phyloP scores from a whole-genome alignment of 2,888 invertebrate species.

The Heliconius erato region DNA sequence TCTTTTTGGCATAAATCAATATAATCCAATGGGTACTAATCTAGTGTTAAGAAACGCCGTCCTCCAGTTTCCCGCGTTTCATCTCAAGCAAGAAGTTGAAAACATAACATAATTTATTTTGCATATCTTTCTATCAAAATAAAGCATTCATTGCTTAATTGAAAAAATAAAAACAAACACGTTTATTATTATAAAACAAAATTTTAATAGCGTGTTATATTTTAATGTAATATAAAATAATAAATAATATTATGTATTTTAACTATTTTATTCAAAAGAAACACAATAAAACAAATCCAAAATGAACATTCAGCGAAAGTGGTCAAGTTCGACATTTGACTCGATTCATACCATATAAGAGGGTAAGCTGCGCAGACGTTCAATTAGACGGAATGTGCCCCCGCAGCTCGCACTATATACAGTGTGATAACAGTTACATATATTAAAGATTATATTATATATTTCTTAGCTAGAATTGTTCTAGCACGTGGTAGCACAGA shows the following conservation, averaged over 20 bases:
- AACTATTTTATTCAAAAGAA: too few relatives aligned
- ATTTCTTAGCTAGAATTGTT: too few relatives aligned
- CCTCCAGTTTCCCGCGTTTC: too few relatives aligned
- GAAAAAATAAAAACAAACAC: background rate
- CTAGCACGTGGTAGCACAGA: too few relatives aligned
- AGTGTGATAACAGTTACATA: conserved; percentile 61
- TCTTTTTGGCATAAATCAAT: too few relatives aligned
- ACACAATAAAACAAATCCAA: conserved; percentile 22
- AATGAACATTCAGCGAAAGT: conserved; percentile 71
- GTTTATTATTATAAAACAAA: background rate
- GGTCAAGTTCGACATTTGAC: conserved; percentile 62
- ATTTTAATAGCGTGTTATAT: background rate
- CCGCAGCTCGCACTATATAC: conserved; percentile 65
- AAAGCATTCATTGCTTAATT: background rate
- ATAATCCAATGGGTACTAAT: too few relatives aligned
- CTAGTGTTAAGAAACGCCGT: too few relatives aligned
- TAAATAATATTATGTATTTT: background rate
- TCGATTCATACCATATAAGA: conserved; percentile 70
- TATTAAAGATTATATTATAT: background rate
- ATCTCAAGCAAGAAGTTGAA: too few relatives aligned
- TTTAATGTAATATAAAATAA: background rate
- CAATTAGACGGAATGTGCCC: conserved; percentile 83
- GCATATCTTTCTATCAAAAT: background rate
- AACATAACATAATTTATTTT: too few relatives aligned
- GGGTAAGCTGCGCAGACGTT: conserved; percentile 71